Evolutionary conservation across 2,797 vertebrate species (phyloP).

Genomic region (Dryobates pubescens): DNA sequence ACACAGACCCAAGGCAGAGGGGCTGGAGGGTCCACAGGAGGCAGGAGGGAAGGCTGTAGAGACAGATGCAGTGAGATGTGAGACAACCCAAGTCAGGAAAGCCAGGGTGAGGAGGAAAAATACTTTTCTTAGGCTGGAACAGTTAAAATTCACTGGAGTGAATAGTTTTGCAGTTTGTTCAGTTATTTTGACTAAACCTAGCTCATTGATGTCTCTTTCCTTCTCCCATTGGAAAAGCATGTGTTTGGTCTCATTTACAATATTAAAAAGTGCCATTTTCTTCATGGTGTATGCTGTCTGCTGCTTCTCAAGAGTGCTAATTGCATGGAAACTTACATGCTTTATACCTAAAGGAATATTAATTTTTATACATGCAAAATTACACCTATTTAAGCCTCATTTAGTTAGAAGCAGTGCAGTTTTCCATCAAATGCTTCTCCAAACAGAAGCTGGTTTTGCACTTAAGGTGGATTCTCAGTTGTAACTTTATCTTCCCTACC

Average conservation of each 20-base stretch:
- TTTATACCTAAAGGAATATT: conserved; percentile 51
- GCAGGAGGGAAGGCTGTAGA: background rate
- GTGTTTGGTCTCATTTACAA: conserved; percentile 1
- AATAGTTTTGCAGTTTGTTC: background rate
- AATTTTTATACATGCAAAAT: conserved; percentile 63
- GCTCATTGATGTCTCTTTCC: conserved; percentile 17
- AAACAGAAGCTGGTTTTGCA: conserved; percentile 62
- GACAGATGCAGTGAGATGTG: accelerated
- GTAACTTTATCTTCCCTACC: conserved; percentile 67
- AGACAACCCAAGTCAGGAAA: background rate
- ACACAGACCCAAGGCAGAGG: background rate
- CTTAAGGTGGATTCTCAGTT: conserved; percentile 37
- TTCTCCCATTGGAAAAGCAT: background rate
- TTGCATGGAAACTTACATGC: conserved; percentile 17
- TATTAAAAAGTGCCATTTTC: conserved; percentile 16
- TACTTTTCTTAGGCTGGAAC: background rate
- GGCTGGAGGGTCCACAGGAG: background rate
- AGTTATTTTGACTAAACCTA: background rate
- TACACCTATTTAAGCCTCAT: conserved; percentile 56
- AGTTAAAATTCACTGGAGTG: background rate
- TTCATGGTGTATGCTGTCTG: background rate
- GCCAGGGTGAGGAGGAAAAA: background rate
- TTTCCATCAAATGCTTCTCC: conserved; percentile 47
- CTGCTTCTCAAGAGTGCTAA: background rate
- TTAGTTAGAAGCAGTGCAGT: conserved; percentile 48